A percentile compares a stretch with the other conserved stretches of the same genome.
Conservation (phyloP, 2,888 invertebrate genomes). For the Synanthedon myopaeformis region DNA sequence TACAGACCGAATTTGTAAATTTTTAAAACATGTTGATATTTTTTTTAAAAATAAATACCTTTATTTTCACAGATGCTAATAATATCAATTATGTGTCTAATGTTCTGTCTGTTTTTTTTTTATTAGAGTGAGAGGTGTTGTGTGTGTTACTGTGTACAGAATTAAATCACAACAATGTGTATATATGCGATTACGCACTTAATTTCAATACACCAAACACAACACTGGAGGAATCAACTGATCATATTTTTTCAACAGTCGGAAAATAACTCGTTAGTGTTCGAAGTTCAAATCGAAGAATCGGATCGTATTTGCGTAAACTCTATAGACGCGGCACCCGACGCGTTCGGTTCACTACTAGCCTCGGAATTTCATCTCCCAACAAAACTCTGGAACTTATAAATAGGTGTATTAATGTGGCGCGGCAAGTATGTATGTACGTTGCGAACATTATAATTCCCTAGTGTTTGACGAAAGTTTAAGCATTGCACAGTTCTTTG, state of each 20-base stretch:
- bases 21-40: too few relatives aligned
- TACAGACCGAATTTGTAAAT: too few relatives aligned
- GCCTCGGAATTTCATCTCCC: constrained; percentile 49
- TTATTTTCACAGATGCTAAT: too few relatives aligned
- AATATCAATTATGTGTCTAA: too few relatives aligned
- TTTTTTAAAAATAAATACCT: too few relatives aligned
- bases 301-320: constrained; percentile 12
- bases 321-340: constrained; percentile 28
- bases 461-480: too few relatives aligned
- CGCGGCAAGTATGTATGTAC: constrained; percentile 2
- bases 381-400: constrained; percentile 70
- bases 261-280: constrained; percentile 8
- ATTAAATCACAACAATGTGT: constrained; percentile 14
- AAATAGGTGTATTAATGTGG: constrained; percentile 49
- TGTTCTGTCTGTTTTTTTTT: not conserved
- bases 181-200: constrained; percentile 30
- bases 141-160: constrained; percentile 23
- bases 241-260: constrained; percentile 22
- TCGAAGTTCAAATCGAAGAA: constrained; percentile 5
- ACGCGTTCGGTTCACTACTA: constrained; percentile 51
- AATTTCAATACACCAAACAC: constrained; percentile 26
- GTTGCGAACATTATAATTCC: too few relatives aligned
- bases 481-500: too few relatives aligned
- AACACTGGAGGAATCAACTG: constrained; percentile 25
- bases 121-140: constrained; percentile 1